These are phyloP conservation scores for Philopedon plagiatum DNA, from an alignment of 2,888 invertebrate species.

Conservation along the genomic window DNA sequence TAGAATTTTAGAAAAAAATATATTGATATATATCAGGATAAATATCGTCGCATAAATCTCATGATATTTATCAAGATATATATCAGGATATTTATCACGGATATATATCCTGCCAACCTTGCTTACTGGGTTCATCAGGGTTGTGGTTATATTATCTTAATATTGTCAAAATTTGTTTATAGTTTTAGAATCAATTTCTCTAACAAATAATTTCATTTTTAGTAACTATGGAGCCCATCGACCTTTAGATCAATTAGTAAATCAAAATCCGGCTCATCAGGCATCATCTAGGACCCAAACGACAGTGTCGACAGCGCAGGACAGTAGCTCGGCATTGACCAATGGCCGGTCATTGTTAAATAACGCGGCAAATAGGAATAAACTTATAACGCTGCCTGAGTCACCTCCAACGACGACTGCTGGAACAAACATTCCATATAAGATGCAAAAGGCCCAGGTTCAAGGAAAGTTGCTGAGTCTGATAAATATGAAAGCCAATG, in stretches of 20 bases:
- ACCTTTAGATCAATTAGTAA: conserved; percentile 60
- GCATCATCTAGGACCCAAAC: conserved; percentile 62
- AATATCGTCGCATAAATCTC: too few species aligned
- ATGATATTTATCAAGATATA: too few species aligned
- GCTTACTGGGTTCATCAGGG: too few species aligned
- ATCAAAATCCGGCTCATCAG: conserved; percentile 68
- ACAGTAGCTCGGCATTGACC: conserved; percentile 58
- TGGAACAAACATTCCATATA: conserved; percentile 81
- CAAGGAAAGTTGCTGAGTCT: conserved; percentile 87
- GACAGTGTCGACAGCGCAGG: conserved; percentile 56
- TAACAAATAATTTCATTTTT: conserved; percentile 27
- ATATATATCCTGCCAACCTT: too few species aligned
- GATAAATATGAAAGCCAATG: conserved; percentile 89
- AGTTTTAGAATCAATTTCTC: neutral
- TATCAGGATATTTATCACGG: too few species aligned
- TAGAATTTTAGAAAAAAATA: too few species aligned
- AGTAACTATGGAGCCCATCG: conserved; percentile 39
- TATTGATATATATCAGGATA: too few species aligned
- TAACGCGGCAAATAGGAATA: conserved; percentile 48
- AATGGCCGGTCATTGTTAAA: conserved; percentile 61
- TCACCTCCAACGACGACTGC: conserved; percentile 27
- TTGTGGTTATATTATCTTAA: too few species aligned
- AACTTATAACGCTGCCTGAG: conserved; percentile 36
- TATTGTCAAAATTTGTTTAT: too few species aligned
- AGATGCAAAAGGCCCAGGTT: conserved; percentile 82